Conservation (phyloP, 2,113 vertebrate genomes). For the Varanus salvator region DNA sequence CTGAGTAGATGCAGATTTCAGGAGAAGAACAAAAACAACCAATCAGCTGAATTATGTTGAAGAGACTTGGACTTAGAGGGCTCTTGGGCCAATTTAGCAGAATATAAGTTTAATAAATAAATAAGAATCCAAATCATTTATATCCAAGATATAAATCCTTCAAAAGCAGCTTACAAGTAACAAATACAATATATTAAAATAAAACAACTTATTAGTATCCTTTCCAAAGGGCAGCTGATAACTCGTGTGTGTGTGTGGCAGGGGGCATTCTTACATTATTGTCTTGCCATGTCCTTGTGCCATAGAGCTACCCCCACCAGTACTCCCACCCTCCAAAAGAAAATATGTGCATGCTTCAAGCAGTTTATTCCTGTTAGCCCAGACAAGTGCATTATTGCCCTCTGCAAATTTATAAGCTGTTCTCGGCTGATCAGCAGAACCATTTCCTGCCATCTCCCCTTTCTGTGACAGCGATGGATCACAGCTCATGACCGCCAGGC, state of each 20-base stretch:
- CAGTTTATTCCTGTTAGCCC: slow-evolving; percentile 3
- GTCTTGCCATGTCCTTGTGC: not conserved
- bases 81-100: too few species aligned
- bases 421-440: not conserved
- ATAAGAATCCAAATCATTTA: too few species aligned
- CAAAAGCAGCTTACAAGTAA: too few species aligned
- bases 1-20: too few species aligned
- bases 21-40: too few species aligned
- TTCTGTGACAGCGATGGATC: not conserved
- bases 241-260: not conserved
- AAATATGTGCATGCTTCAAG: rapidly evolving
- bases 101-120: too few species aligned
- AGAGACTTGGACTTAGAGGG: too few species aligned
- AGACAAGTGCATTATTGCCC: not conserved
- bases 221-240: not conserved
- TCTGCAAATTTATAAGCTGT: not conserved
- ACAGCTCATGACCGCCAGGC: not conserved
- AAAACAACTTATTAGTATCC: not conserved
- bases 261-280: not conserved
- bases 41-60: too few species aligned
- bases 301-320: not conserved
- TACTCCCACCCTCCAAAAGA: not conserved
- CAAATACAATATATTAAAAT: not conserved
- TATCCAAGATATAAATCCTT: too few species aligned
- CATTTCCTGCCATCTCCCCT: not conserved